Evolutionary conservation across 2,888 invertebrate species (phyloP), one percentile per base, ranked within the genome.

Genomic region (Mamestra brassicae): DNA sequence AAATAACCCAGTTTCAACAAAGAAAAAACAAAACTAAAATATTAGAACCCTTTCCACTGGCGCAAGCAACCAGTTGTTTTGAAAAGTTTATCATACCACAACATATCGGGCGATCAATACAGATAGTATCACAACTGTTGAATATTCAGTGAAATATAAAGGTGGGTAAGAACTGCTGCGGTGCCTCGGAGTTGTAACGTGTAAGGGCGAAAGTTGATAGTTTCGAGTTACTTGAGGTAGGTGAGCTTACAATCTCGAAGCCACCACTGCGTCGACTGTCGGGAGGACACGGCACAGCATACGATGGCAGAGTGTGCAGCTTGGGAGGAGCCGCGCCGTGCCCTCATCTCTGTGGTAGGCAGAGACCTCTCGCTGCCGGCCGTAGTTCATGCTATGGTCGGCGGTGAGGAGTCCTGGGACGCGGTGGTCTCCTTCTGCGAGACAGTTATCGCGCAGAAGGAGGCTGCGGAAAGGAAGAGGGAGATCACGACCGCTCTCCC

Each of bases 121-220:
- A 34, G 4, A n/a, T 61, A 61, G 65, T 47, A 60, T 42, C 34
- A 60, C n/a, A 75, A 74, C 58, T 60, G 11, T n/a, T 54, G 47
- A 75, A 75, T 60, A 64, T 36, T 50, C 47, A 62, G 42, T 72
- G 42, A 26, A 34, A 64, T 13, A 7, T 65, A 81, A 74, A 61
- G 55, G 81, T 65, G 17, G 11, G 50, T 11, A 5, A 0, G n/a
- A 36, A 81, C 55, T 62, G 42, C 36, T 55, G 54, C 47, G 15
- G 13, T 15, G 8, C n/a, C n/a, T 0, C 3, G 17, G 2, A 13
- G 36, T 34, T 7, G n/a, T 45, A 13, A 45, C 36, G n/a, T 54
- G 80, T 47, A 11, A 60, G 26, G 15, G 58, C 6, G 47, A 8
- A 71, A 71, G 38, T n/a, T 54, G 58, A 60, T 45, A 52, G 72